Conservation (phyloP, 2,888 invertebrate genomes). For the Andrena flavipes region DNA sequence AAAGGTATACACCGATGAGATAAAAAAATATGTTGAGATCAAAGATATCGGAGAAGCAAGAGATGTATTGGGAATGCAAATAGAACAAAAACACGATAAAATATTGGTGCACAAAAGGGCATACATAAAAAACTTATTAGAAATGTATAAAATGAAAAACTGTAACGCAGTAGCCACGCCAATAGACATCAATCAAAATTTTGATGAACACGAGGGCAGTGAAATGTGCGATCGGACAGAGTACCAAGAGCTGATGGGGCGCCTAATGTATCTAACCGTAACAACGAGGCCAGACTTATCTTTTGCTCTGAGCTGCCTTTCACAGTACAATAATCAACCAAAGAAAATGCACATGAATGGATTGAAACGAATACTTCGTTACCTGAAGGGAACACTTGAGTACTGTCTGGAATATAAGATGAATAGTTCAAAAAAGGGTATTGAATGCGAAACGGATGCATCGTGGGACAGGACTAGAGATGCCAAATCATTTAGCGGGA, state of each 20-base stretch:
- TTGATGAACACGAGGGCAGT: not conserved
- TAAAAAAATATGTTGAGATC: not conserved
- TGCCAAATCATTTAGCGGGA: slow-evolving; percentile 14
- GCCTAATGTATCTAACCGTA: slow-evolving; percentile 23
- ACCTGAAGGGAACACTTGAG: not conserved
- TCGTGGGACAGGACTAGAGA: slow-evolving; percentile 16
- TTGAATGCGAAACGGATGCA: slow-evolving; percentile 9
- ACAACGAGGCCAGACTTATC: slow-evolving; percentile 20
- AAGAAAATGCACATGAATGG: not conserved
- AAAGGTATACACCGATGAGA: not conserved
- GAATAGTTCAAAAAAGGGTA: not conserved
- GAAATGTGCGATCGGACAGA: not conserved
- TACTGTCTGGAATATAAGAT: not conserved
- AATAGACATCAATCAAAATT: slow-evolving; percentile 14
- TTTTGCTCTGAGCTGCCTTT: slow-evolving; percentile 22
- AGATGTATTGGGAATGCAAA: slow-evolving; percentile 12
- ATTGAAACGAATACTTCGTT: not conserved
- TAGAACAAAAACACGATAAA: slow-evolving; percentile 11
- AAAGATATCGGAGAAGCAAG: slow-evolving; percentile 14
- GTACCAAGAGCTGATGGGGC: slow-evolving; percentile 14
- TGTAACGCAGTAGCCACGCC: slow-evolving; percentile 12
- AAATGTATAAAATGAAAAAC: slow-evolving; percentile 24
- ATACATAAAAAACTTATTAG: slow-evolving; percentile 15
- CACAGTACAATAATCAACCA: slow-evolving; percentile 16
- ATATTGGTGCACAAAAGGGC: not conserved